phyloP scores from a whole-genome alignment of 2,797 vertebrate genomes.

The Typhlichthys eigenmanni region DNA sequence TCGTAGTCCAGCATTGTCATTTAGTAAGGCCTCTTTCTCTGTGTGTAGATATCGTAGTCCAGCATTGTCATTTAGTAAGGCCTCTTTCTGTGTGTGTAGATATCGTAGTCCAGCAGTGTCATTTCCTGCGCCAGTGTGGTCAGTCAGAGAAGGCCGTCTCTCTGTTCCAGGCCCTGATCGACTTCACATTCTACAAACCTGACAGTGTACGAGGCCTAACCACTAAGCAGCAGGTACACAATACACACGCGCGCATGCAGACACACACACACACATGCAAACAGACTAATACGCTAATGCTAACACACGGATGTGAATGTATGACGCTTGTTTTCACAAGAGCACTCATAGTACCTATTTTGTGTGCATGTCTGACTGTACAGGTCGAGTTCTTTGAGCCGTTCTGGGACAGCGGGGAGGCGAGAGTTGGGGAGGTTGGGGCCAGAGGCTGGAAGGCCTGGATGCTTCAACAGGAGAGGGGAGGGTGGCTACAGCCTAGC shows the following conservation, averaged over 20 bases:
- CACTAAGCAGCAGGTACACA: slow-evolving; percentile 71
- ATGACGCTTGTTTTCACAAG: no score
- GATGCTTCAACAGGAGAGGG: slow-evolving; percentile 95
- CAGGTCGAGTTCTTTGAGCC: slow-evolving; percentile 98
- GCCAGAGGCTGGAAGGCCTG: slow-evolving; percentile 93
- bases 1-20: no score
- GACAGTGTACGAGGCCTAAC: slow-evolving; percentile 79
- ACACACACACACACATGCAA: slow-evolving; percentile 26
- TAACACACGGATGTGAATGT: no score
- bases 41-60: no score
- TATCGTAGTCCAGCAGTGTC: slow-evolving; percentile 88
- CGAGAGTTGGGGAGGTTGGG: slow-evolving; percentile 87
- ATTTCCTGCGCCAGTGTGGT: slow-evolving; percentile 88
- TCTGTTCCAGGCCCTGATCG: slow-evolving; percentile 87
- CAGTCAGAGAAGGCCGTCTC: slow-evolving; percentile 87
- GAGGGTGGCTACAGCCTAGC: slow-evolving; percentile 87
- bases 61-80: no score
- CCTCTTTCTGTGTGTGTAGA: slow-evolving; percentile 58
- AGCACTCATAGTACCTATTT: no score
- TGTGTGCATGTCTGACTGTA: neutral
- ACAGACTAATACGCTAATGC: no score
- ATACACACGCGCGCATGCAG: slow-evolving; percentile 40
- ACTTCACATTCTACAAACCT: slow-evolving; percentile 92
- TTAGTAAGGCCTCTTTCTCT: no score
- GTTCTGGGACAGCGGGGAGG: slow-evolving; percentile 97